These are phyloP conservation scores for Caradrina kadenii DNA, from an alignment of 2,888 invertebrate genomes.

Conservation along the genomic window DNA sequence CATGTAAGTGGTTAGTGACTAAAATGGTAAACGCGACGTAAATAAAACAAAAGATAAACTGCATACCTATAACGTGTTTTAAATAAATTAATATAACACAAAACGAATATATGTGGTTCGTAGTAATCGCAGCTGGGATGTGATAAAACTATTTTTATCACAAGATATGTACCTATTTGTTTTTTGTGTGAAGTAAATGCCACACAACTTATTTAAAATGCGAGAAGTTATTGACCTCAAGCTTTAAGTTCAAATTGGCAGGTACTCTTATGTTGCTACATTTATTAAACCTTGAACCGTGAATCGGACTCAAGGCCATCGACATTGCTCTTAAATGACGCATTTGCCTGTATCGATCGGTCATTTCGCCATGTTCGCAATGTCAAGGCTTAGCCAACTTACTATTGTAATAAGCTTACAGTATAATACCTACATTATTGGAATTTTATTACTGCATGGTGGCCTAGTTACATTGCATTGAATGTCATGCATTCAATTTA, in stretches of 20 bases:
- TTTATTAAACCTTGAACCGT: slow-evolving; percentile 77
- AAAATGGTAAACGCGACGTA: slow-evolving; percentile 30
- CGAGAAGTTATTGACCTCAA: slow-evolving; percentile 79
- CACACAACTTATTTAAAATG: slow-evolving; percentile 50
- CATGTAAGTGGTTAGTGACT: slow-evolving; percentile 7
- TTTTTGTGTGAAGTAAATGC: slow-evolving; percentile 51
- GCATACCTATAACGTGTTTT: slow-evolving; percentile 1
- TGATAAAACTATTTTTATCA: slow-evolving; percentile 45
- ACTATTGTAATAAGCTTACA: slow-evolving; percentile 52
- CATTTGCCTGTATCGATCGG: slow-evolving; percentile 82
- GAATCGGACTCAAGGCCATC: slow-evolving; percentile 84
- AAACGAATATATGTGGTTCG: slow-evolving; percentile 8
- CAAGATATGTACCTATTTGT: slow-evolving; percentile 10
- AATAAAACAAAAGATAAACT: slow-evolving; percentile 6
- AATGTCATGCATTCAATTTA: slow-evolving; percentile 34
- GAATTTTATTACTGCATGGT: slow-evolving; percentile 26
- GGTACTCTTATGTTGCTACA: slow-evolving; percentile 71
- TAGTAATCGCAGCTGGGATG: slow-evolving; percentile 26
- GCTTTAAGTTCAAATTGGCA: slow-evolving; percentile 71
- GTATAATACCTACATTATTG: slow-evolving; percentile 7
- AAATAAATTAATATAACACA: slow-evolving; percentile 8
- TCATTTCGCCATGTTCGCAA: slow-evolving; percentile 80
- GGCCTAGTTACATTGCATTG: slow-evolving; percentile 39
- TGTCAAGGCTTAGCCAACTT: slow-evolving; percentile 80
- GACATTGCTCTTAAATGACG: slow-evolving; percentile 85